phyloP scores from a whole-genome alignment of 2,888 invertebrate species.

The Caenorhabditis wallacei region DNA sequence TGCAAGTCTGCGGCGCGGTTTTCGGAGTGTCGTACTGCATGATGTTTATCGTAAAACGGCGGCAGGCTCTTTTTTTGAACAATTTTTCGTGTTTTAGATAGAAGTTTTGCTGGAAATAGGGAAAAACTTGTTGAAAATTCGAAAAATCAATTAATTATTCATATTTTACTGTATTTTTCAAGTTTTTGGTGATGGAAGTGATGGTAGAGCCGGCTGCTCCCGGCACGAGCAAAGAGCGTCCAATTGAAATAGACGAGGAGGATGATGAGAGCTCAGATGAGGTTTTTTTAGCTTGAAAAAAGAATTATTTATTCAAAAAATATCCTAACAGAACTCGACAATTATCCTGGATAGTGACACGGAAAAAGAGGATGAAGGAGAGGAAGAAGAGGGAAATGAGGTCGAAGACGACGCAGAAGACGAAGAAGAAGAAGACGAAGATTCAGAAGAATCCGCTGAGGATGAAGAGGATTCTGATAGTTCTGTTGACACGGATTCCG shows the following conservation, averaged over 20 bases:
- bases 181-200: too few relatives aligned
- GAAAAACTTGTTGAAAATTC: neutral
- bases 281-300: constrained; percentile 4
- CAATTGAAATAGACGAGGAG: constrained; percentile 45
- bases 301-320: neutral
- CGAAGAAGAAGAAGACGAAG: constrained; percentile 23
- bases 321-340: constrained; percentile 36
- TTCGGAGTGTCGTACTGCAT: constrained; percentile 56
- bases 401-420: constrained; percentile 36
- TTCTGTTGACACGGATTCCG: constrained; percentile 53
- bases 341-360: constrained; percentile 60
- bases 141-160: too few relatives aligned
- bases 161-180: too few relatives aligned
- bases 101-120: neutral
- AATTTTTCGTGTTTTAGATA: constrained; percentile 3
- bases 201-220: constrained; percentile 15
- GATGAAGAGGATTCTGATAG: constrained; percentile 52
- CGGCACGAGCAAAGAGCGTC: constrained; percentile 20
- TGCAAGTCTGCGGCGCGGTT: constrained; percentile 59
- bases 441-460: constrained; percentile 29
- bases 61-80: constrained; percentile 3
- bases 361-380: constrained; percentile 41
- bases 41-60: constrained; percentile 45
- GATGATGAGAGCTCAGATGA: constrained; percentile 62
- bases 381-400: constrained; percentile 56